Evolutionary conservation across 1,140 invertebrate species (phyloP).

Genomic region (Leptopilina clavipes): DNA sequence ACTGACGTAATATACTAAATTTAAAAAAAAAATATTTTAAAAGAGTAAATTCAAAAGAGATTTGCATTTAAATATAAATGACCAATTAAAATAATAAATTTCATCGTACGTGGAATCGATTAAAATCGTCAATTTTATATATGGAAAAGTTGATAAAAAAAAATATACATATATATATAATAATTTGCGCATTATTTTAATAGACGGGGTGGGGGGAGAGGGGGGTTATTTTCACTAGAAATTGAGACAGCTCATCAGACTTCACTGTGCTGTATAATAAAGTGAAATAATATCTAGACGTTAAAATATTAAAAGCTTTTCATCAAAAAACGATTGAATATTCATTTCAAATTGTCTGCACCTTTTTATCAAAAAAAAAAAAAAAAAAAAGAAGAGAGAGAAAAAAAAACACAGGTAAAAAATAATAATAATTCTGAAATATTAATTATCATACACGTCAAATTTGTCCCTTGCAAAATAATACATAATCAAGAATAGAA

Average conservation of each 20-base stretch:
- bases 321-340: not conserved
- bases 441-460: too few species aligned
- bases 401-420: not conserved
- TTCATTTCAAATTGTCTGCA: conserved; percentile 16
- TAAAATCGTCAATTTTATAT: not conserved
- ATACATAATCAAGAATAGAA: too few species aligned
- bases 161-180: not conserved
- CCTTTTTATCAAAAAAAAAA: not conserved
- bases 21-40: too few species aligned
- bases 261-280: conserved; percentile 11
- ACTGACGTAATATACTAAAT: too few species aligned
- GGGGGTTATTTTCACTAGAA: not conserved
- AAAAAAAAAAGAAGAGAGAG: too few species aligned
- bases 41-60: too few species aligned
- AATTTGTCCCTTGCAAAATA: too few species aligned
- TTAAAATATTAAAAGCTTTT: conserved; percentile 17
- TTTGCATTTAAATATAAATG: not conserved
- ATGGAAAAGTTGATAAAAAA: not conserved
- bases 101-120: not conserved
- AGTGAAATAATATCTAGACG: conserved; percentile 19
- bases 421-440: too few species aligned
- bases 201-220: too few species aligned
- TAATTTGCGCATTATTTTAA: not conserved
- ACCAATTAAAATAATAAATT: not conserved
- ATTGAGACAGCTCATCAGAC: conserved; percentile 15